These are phyloP conservation scores for Oplegnathus fasciatus DNA, from an alignment of 2,113 vertebrate species.

Conservation along the genomic window DNA sequence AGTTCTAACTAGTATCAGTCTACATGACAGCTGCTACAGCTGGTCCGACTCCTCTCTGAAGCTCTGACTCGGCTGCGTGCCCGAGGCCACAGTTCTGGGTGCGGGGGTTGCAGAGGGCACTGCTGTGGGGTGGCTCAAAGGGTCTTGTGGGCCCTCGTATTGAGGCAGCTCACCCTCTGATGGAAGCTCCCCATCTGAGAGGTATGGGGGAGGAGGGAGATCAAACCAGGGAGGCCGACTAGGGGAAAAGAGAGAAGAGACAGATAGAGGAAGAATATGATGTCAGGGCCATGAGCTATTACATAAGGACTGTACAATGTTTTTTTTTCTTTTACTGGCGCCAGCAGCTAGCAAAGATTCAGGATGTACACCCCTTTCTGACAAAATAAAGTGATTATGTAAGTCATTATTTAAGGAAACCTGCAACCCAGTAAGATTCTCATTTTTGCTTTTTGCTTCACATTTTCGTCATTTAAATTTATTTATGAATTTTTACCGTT, in stretches of 20 bases:
- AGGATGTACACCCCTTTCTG: not conserved
- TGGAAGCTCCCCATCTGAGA: constrained; percentile 84
- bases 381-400: not conserved
- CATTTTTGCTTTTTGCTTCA: too few species aligned
- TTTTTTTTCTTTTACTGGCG: not conserved
- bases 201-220: constrained; percentile 95
- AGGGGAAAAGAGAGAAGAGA: constrained; percentile 25
- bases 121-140: constrained; percentile 8
- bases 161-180: constrained; percentile 89
- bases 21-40: constrained; percentile 47
- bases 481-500: too few species aligned
- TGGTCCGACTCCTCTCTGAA: constrained; percentile 66
- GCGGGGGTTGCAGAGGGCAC: constrained; percentile 36
- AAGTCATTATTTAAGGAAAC: not conserved
- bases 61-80: constrained; percentile 1
- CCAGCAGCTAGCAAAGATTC: not conserved
- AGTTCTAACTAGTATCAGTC: constrained; percentile 27
- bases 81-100: constrained; percentile 65
- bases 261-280: constrained; percentile 14
- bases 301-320: not conserved
- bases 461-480: too few species aligned
- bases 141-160: constrained; percentile 82
- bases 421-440: not conserved
- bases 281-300: constrained; percentile 1
- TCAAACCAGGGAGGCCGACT: constrained; percentile 97